Evolutionary conservation across 2,888 invertebrate genomes (phyloP), one percentile per base, ranked within the genome.

Genomic region (Plagodis dolabraria): DNA sequence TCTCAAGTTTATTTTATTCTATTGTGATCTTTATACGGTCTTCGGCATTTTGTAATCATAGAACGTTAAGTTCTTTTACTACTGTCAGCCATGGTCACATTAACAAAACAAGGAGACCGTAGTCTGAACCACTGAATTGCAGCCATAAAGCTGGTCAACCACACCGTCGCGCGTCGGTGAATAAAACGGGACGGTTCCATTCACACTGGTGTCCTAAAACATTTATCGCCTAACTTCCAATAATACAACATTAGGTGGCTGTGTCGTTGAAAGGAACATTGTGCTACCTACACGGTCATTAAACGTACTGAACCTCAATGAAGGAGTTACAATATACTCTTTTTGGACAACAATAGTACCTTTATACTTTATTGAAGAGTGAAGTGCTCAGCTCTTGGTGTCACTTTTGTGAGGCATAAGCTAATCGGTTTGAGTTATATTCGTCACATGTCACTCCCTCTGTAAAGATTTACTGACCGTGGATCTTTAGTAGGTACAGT

Each of bases 171-270:
- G n/a, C n/a, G n/a, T n/a, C n/a, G 63, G 76, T 77, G 78, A 80
- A 87, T 83, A 85, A 87, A 83, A 84, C 77, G 77, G 74, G 74
- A 70, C 69, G 68, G 70, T 71, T 80, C 87, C 85, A 89, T 91
- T 91, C 89, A 90, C 90, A 90, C 88, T 74, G 74, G 65, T 75
- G 70, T 85, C 76, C 89, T 89, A 91, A 91, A 87, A 89, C 84
- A 86, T 88, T 89, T 75, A 80, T 77, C 71, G 71, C 68, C 69
- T 67, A 68, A 58, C 65, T 56, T 43, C 67, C 69, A 68, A 74
- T 64, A 57, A 57, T 60, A 53, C 62, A 57, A 64, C 55, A 72
- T 75, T 67, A 75, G 64, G 66, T 50, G 64, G 63, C 57, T 68
- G 57, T 68, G 53, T 63, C 52, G 56, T 64, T 61, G 62, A 66